phyloP scores from a whole-genome alignment of 2,888 invertebrate species.

The Noctua fimbriata region DNA sequence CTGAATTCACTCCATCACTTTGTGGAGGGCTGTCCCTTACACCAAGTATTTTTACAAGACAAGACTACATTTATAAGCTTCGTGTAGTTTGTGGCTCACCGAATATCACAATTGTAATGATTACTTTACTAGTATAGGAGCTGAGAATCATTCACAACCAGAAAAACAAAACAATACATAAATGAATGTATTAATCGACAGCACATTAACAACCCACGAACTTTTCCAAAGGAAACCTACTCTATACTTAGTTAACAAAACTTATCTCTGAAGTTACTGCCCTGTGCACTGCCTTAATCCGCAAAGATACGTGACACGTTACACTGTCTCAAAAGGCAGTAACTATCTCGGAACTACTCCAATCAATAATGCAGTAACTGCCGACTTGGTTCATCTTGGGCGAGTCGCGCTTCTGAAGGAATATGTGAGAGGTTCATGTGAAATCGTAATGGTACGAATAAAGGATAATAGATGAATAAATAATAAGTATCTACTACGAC shows the following conservation, averaged over 20 bases:
- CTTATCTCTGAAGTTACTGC: constrained; percentile 25
- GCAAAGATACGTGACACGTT: constrained; percentile 50
- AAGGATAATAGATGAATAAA: background rate
- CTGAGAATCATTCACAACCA: background rate
- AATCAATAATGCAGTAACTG: constrained; percentile 55
- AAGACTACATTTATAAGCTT: background rate
- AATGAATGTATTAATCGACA: constrained; percentile 1
- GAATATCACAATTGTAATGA: background rate
- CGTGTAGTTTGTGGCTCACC: background rate
- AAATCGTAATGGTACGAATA: background rate
- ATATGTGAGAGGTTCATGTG: constrained; percentile 30
- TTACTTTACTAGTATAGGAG: background rate
- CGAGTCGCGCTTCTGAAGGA: constrained; percentile 12
- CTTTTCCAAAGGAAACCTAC: background rate
- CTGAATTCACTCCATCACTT: too few relatives aligned
- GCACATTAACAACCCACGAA: constrained; percentile 1
- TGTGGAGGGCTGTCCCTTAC: too few relatives aligned
- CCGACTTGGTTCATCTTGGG: constrained; percentile 25
- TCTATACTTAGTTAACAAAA: constrained; percentile 23
- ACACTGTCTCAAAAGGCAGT: constrained; percentile 22
- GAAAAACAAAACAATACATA: background rate
- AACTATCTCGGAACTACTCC: constrained; percentile 24
- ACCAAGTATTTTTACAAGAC: background rate
- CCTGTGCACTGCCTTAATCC: constrained; percentile 34
- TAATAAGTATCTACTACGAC: background rate